phyloP scores from a whole-genome alignment of 2,888 invertebrate species.

The Selenia dentaria region DNA sequence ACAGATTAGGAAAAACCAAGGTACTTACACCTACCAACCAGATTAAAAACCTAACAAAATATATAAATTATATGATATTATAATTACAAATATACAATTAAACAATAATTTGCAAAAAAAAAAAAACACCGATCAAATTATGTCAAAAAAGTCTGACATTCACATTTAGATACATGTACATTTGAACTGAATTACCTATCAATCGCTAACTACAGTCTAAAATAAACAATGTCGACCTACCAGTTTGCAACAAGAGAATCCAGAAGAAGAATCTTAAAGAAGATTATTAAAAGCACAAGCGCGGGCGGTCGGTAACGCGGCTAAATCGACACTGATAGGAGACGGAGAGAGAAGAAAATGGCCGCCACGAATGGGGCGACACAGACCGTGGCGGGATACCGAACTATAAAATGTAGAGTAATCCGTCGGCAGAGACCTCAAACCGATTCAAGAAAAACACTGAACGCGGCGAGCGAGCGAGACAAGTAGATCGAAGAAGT shows the following conservation, averaged over 20 bases:
- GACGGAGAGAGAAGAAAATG: constrained; percentile 81
- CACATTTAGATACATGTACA: no score
- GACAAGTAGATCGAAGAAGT: constrained; percentile 30
- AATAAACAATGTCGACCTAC: constrained; percentile 45
- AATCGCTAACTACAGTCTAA: no score
- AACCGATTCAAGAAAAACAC: constrained; percentile 19
- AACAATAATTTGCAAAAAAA: no score
- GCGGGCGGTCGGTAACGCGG: constrained; percentile 59
- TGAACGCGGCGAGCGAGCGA: constrained; percentile 34
- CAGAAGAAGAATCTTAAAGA: constrained; percentile 71
- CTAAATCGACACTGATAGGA: constrained; percentile 62
- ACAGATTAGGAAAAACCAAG: no score
- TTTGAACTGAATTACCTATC: no score
- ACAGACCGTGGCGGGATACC: constrained; percentile 46
- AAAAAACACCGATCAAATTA: no score
- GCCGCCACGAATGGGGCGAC: constrained; percentile 60
- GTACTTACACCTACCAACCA: no score
- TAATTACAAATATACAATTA: no score
- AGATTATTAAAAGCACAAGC: constrained; percentile 48
- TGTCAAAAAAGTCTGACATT: no score
- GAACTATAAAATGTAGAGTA: constrained; percentile 56
- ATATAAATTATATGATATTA: no score
- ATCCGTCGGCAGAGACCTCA: constrained; percentile 40
- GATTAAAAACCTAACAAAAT: no score
- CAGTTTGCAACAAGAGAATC: constrained; percentile 47